A percentile compares a stretch with the other conserved stretches of the same genome.
Evolutionary conservation across 2,113 vertebrate species (phyloP).

Genomic region (Pampusana beccarii): DNA sequence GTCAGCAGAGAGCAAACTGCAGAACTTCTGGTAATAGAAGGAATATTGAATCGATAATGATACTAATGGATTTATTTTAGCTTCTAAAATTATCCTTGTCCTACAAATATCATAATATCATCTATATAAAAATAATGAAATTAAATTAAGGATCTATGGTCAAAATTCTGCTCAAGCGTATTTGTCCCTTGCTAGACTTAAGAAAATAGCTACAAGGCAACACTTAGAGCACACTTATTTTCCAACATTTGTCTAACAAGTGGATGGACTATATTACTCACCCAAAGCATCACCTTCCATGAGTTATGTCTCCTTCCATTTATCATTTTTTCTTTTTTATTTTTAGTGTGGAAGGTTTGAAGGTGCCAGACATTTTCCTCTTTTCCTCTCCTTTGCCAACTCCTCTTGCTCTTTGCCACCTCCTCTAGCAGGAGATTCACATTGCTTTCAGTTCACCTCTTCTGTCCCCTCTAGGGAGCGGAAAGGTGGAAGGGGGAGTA

Average conservation of each 20-base stretch:
- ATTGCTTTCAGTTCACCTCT: neutral
- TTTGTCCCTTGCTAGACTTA: neutral
- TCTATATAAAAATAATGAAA: neutral
- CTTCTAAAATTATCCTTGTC: neutral
- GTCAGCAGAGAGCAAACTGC: neutral
- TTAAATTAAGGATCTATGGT: neutral
- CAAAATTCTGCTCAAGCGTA: neutral
- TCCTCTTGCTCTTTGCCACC: neutral
- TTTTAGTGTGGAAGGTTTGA: neutral
- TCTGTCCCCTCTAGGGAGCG: neutral
- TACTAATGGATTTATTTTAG: neutral
- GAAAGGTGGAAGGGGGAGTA: neutral
- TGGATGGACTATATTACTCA: neutral
- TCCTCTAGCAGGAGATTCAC: neutral
- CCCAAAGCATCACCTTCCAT: neutral
- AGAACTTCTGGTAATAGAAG: neutral
- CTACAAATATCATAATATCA: neutral
- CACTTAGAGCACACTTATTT: neutral
- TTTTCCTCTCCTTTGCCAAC: neutral
- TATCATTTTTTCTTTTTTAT: neutral
- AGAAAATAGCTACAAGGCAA: neutral
- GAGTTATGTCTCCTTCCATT: neutral
- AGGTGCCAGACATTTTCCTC: neutral
- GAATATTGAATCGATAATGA: neutral
- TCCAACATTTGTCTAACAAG: slow-evolving; percentile 1